Base-by-base conservation (phyloP, 2,888 invertebrate species). In the Eueremaeus valkanovi region DNA sequence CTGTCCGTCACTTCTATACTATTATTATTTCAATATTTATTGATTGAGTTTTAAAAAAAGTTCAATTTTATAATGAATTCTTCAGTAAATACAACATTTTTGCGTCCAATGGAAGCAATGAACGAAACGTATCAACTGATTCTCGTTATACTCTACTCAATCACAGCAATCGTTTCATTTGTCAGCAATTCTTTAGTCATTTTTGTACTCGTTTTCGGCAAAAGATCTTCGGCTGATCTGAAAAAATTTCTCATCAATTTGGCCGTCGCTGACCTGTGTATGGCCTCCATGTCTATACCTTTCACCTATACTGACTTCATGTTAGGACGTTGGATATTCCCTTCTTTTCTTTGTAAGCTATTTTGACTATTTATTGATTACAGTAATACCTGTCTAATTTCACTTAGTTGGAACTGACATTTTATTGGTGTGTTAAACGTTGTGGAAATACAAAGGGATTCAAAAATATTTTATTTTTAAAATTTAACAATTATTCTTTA, bases 321-420 rank as follows among this genome's bases (percentile, higher is more conserved):
- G 51, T 21, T 51, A 51, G 51, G 51, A 5, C 51, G 51, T 51
- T 51, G 51, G 51, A 51, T 51, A 51, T 51, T 51, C 51, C 51
- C 51, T 18, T 6, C 51, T 9, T 51, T 51, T 51, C 51, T 51
- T 6, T 51, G 51, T 51, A 51, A 51, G 51, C n/a, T n/a, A n/a
- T n/a, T n/a, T n/a, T n/a, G n/a, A n/a, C n/a, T n/a, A n/a, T n/a
- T n/a, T n/a, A n/a, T n/a, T n/a, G n/a, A n/a, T n/a, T n/a, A n/a
- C n/a, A n/a, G n/a, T n/a, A n/a, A n/a, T n/a, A n/a, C n/a, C n/a
- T n/a, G n/a, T n/a, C n/a, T n/a, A n/a, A n/a, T n/a, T n/a, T n/a
- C n/a, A n/a, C n/a, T n/a, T n/a, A n/a, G n/a, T n/a, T n/a, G n/a
- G n/a, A n/a, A n/a, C n/a, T n/a, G n/a, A n/a, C n/a, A n/a, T n/a